Conservation (phyloP, 1,140 invertebrate genomes). For the Bombus affinis region DNA sequence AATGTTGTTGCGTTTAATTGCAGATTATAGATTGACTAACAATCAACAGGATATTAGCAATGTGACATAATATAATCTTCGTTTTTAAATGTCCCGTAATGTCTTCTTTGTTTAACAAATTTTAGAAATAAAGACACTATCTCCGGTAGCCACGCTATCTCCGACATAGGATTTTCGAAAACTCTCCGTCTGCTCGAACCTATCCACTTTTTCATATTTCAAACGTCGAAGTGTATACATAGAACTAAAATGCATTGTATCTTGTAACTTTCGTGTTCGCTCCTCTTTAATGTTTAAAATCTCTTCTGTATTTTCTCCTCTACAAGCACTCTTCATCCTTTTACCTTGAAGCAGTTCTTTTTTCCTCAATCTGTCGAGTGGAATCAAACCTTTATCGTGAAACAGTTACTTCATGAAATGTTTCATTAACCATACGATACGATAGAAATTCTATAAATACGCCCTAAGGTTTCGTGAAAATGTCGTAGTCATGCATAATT, state of each 20-base stretch:
- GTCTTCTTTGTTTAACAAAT: too few species aligned
- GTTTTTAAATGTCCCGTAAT: too few species aligned
- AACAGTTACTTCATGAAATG: neutral
- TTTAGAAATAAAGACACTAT: too few species aligned
- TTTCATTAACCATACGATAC: neutral
- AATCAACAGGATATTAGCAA: too few species aligned
- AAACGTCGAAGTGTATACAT: constrained; percentile 10
- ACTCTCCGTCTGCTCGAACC: neutral
- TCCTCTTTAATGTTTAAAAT: constrained; percentile 5
- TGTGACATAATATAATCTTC: too few species aligned
- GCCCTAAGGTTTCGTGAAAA: too few species aligned
- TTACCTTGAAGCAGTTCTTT: neutral
- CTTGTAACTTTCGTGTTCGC: neutral
- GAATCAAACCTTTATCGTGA: neutral
- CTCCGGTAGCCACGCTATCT: too few species aligned
- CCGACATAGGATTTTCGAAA: neutral
- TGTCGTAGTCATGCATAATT: too few species aligned
- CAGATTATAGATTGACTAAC: too few species aligned
- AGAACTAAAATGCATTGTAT: neutral
- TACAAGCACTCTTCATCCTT: neutral
- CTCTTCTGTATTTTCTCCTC: neutral
- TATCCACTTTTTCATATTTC: constrained; percentile 23
- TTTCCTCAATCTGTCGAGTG: neutral
- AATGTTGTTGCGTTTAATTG: too few species aligned
- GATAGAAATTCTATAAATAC: too few species aligned